Conservation (phyloP, 2,113 vertebrate genomes). For the Thamnaconus septentrionalis region DNA sequence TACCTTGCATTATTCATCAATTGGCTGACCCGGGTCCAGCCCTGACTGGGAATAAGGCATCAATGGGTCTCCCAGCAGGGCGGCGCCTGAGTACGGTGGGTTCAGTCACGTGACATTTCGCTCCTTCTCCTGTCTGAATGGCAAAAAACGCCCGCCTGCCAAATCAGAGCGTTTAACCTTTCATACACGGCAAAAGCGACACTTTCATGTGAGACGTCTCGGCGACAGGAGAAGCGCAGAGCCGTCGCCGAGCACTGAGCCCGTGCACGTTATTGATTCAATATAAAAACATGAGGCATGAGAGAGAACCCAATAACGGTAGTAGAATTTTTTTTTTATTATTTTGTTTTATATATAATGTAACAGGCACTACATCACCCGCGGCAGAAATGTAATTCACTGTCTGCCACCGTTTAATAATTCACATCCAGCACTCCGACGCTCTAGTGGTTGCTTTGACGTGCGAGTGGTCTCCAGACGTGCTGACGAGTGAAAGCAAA, state of each 20-base stretch:
- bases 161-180: constrained; percentile 7
- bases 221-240: background rate
- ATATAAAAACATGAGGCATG: constrained; percentile 35
- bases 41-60: constrained; percentile 18
- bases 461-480: constrained; percentile 53
- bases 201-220: constrained; percentile 1
- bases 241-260: background rate
- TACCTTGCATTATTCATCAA: constrained; percentile 48
- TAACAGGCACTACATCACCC: constrained; percentile 47
- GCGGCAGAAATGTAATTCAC: constrained; percentile 46
- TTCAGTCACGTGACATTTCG: constrained; percentile 21
- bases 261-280: constrained; percentile 17
- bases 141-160: constrained; percentile 25
- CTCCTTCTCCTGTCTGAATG: constrained; percentile 18
- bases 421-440: constrained; percentile 53
- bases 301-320: constrained; percentile 31
- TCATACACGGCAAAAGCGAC: constrained; percentile 3
- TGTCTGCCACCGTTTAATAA: constrained; percentile 56
- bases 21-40: constrained; percentile 14
- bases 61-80: constrained; percentile 21
- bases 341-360: constrained; percentile 30
- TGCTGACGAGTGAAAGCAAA: constrained; percentile 31
- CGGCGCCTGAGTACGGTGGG: constrained; percentile 23
- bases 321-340: constrained; percentile 53
- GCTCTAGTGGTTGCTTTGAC: constrained; percentile 68